Conservation (phyloP, 35 echinoderm and acorn worm genomes). For the Lytechinus pictus region DNA sequence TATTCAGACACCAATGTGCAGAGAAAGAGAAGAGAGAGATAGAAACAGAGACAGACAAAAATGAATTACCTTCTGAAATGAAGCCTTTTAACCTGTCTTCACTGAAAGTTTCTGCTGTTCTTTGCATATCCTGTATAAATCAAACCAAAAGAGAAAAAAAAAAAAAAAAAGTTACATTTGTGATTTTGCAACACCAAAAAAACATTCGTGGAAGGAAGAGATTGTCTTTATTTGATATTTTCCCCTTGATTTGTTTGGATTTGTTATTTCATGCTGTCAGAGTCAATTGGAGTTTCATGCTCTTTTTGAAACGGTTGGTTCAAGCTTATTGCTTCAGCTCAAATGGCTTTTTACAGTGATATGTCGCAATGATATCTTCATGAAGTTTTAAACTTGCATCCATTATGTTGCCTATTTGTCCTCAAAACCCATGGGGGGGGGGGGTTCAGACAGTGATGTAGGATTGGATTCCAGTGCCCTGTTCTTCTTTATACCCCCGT, state of each 20-base stretch:
- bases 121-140: constrained; percentile 78
- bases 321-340: background rate
- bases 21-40: too few species aligned
- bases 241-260: background rate
- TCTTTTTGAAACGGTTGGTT: background rate
- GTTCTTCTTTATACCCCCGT: too few species aligned
- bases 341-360: background rate
- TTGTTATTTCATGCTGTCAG: background rate
- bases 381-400: background rate
- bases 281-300: background rate
- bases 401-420: background rate
- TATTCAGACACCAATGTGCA: too few species aligned
- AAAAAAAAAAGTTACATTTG: too few species aligned
- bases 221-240: background rate
- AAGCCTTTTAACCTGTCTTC: constrained; percentile 89
- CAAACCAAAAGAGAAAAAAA: constrained; percentile 22
- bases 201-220: background rate
- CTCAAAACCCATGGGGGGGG: background rate
- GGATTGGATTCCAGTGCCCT: too few species aligned
- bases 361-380: background rate
- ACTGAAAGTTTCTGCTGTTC: constrained; percentile 82
- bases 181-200: background rate
- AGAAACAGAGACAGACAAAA: too few species aligned
- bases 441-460: background rate
- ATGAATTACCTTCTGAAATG: constrained; percentile 88